phyloP scores from a whole-genome alignment of 2,797 vertebrate species.

The Phoeniculus purpureus region DNA sequence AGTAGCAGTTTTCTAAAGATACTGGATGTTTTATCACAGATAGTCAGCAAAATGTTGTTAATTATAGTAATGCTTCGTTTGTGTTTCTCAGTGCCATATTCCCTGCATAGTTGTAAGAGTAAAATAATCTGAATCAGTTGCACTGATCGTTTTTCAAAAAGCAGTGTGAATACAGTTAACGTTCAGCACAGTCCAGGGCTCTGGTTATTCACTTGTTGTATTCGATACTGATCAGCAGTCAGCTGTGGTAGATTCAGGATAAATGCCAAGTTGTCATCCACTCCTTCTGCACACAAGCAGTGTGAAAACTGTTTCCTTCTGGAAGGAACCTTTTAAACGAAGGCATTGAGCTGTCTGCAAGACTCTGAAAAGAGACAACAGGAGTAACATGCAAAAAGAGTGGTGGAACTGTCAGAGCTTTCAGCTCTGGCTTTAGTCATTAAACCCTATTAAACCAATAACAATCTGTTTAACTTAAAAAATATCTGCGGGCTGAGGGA shows the following conservation, averaged over 20 bases:
- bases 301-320: background rate
- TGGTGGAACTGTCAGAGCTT: background rate
- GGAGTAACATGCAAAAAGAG: rapidly evolving
- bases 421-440: background rate
- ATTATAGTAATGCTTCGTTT: background rate
- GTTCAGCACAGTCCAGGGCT: background rate
- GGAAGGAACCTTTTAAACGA: background rate
- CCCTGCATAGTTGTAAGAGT: background rate
- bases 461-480: background rate
- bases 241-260: background rate
- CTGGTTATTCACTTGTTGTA: background rate
- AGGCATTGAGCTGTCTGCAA: background rate
- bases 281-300: background rate
- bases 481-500: background rate
- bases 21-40: background rate
- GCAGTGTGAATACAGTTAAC: background rate
- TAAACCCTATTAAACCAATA: background rate
- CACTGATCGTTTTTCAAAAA: background rate
- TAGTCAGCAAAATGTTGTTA: background rate
- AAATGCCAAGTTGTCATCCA: background rate
- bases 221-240: background rate
- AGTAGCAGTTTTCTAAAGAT: background rate
- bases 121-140: background rate
- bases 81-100: background rate
- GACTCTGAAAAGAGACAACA: background rate